Percentiles rank a stretch among this genome's conserved stretches.
Conservation (phyloP, 2,113 vertebrate genomes). For the Sebastes fasciatus region DNA sequence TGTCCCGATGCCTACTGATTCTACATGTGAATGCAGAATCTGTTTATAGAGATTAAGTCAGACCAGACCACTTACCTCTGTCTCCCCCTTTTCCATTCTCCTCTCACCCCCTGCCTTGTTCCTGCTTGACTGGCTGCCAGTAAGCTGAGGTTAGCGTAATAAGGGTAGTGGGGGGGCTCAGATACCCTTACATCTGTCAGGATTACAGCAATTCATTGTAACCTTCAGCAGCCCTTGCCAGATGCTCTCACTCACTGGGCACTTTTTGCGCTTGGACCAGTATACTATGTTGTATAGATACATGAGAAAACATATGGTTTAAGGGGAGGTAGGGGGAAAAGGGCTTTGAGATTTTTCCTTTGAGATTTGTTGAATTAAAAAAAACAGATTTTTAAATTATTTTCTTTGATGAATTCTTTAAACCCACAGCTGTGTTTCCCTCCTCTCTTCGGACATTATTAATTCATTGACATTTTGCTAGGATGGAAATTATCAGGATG, state of each 20-base stretch:
- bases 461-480: slow-evolving; percentile 75
- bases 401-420: slow-evolving; percentile 79
- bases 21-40: too few relatives aligned
- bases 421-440: slow-evolving; percentile 62
- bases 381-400: slow-evolving; percentile 67
- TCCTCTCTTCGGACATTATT: slow-evolving; percentile 66
- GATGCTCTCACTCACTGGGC: slow-evolving; percentile 44
- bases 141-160: slow-evolving; percentile 39
- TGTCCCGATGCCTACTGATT: too few relatives aligned
- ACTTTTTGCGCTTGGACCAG: slow-evolving; percentile 30
- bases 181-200: slow-evolving; percentile 48
- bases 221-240: slow-evolving; percentile 68
- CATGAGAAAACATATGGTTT: slow-evolving; percentile 37
- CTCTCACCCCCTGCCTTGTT: slow-evolving; percentile 26
- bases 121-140: slow-evolving; percentile 43
- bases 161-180: slow-evolving; percentile 29
- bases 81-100: slow-evolving; percentile 8
- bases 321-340: slow-evolving; percentile 8
- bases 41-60: background rate
- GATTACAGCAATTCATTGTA: slow-evolving; percentile 59
- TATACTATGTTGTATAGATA: background rate
- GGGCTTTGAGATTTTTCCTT: slow-evolving; percentile 34
- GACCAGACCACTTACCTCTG: slow-evolving; percentile 19
- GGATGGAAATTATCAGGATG: slow-evolving; percentile 67
- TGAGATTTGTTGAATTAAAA: slow-evolving; percentile 67